A percentile compares a stretch with the other conserved stretches of the same genome.
Evolutionary conservation across 2,888 invertebrate species (phyloP).

Genomic region (Folsomia manolachei): DNA sequence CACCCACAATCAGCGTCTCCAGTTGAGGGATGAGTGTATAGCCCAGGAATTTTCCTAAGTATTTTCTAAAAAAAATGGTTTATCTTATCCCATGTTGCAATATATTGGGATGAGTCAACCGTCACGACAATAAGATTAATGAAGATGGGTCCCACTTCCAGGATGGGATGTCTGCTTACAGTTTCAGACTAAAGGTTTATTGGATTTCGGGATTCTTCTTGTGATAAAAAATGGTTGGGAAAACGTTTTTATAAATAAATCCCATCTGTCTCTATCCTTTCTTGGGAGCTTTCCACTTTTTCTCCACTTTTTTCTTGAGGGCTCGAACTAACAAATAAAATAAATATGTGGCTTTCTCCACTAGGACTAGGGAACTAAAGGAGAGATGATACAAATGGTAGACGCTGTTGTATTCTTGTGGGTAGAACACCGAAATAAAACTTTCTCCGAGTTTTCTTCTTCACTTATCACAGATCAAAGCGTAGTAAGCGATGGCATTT

Average conservation of each 20-base stretch:
- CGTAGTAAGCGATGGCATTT: not conserved
- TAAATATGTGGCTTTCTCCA: not conserved
- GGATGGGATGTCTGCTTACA: not conserved
- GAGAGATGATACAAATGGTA: not conserved
- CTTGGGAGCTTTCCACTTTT: no score
- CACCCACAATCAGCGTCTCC: no score
- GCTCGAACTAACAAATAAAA: not conserved
- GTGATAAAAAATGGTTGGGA: not conserved
- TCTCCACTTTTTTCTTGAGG: not conserved
- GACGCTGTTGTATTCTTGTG: not conserved
- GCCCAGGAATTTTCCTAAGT: no score
- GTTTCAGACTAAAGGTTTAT: not conserved
- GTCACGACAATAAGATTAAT: constrained; percentile 7
- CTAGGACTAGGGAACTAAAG: no score
- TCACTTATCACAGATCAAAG: not conserved
- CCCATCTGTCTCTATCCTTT: constrained; percentile 4
- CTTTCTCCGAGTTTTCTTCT: not conserved
- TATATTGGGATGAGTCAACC: no score
- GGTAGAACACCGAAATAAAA: not conserved
- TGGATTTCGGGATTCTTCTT: constrained; percentile 5
- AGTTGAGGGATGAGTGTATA: no score
- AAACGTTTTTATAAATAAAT: constrained; percentile 8
- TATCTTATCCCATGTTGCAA: no score
- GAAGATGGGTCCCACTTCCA: not conserved
- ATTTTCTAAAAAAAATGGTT: no score